Percentiles rank a stretch among this genome's conserved stretches.
phyloP scores from a whole-genome alignment of 2,797 vertebrate genomes.

The Myotis vivesi region DNA sequence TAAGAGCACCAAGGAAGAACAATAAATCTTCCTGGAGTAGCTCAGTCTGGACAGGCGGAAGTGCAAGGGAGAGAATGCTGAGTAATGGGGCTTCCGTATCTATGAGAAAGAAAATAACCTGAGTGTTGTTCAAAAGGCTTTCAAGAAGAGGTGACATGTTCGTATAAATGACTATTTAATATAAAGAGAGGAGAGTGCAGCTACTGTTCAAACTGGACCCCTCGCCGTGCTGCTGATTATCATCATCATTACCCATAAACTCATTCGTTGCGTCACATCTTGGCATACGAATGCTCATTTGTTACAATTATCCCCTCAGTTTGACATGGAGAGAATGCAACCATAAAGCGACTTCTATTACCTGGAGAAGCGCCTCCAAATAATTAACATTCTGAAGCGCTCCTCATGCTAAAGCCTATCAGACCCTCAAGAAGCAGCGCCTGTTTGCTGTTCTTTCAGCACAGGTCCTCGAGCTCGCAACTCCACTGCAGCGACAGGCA shows the following conservation, averaged over 20 bases:
- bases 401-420: constrained; percentile 61
- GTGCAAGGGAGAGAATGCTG: background rate
- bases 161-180: background rate
- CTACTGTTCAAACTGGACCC: background rate
- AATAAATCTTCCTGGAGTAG: background rate
- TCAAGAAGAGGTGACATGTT: background rate
- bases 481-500: constrained; percentile 40
- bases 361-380: constrained; percentile 51
- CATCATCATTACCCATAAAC: constrained; percentile 53
- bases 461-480: constrained; percentile 60
- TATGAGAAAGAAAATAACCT: background rate
- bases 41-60: background rate
- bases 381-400: constrained; percentile 65
- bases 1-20: background rate
- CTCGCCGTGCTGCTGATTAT: background rate
- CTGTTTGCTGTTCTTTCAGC: constrained; percentile 15
- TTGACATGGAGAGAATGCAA: constrained; percentile 64
- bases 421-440: constrained; percentile 31
- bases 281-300: constrained; percentile 46
- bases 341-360: constrained; percentile 42
- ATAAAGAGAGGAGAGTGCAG: background rate
- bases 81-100: background rate
- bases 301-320: constrained; percentile 62
- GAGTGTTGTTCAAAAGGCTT: background rate
- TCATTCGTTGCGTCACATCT: constrained; percentile 14